phyloP scores from a whole-genome alignment of 1,140 invertebrate species.

The Bemisia tabaci region DNA sequence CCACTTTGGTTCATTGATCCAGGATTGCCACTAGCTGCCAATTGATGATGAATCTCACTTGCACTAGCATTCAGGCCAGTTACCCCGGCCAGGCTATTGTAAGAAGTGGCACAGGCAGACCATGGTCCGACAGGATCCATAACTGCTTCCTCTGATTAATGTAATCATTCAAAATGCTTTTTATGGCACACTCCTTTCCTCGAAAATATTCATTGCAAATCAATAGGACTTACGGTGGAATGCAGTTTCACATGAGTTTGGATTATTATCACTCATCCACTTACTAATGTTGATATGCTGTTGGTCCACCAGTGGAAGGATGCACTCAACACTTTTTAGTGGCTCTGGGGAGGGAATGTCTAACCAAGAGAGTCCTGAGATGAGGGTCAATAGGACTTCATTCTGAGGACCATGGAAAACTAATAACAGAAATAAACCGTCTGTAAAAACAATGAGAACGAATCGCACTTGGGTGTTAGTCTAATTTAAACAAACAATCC shows the following conservation, averaged over 20 bases:
- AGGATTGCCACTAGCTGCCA: conserved; percentile 34
- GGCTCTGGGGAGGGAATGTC: neutral
- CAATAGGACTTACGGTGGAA: neutral
- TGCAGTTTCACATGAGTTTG: neutral
- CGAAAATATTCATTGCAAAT: neutral
- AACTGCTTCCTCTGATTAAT: conserved; percentile 1
- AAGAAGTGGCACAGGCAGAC: conserved; percentile 44
- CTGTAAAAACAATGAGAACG: neutral
- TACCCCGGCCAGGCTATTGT: conserved; percentile 49
- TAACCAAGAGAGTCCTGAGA: neutral
- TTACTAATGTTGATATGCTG: neutral
- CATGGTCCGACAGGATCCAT: conserved; percentile 70
- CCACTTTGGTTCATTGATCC: conserved; percentile 30
- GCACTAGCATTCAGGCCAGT: conserved; percentile 32
- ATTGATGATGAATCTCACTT: conserved; percentile 48
- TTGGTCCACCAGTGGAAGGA: neutral
- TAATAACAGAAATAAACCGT: neutral
- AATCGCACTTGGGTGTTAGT: neutral
- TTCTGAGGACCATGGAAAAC: too few relatives aligned
- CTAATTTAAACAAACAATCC: neutral
- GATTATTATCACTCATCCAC: neutral
- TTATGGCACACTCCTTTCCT: neutral
- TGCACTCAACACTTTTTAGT: neutral
- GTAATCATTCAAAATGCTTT: neutral
- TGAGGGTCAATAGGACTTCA: too few relatives aligned